phyloP scores from a whole-genome alignment of 2,888 invertebrate genomes.

The Rhagophthalmus giganteus region DNA sequence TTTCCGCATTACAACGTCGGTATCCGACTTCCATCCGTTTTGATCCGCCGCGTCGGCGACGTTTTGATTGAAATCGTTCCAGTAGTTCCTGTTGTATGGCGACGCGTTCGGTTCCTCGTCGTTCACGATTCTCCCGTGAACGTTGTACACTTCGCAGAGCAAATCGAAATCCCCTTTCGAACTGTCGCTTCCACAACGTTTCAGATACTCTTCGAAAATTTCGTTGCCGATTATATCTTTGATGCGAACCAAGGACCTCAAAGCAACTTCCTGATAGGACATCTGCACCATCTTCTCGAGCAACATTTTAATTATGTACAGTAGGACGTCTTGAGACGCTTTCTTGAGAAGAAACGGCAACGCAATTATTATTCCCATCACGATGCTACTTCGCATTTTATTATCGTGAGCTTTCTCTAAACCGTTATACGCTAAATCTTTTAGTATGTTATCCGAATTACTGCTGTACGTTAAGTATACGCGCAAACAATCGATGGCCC shows the following conservation, averaged over 20 bases:
- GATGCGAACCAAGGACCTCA: conserved; percentile 71
- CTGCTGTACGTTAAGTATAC: conserved; percentile 72
- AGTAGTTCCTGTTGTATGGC: conserved; percentile 21
- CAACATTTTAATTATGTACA: conserved; percentile 51
- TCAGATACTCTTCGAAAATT: conserved; percentile 62
- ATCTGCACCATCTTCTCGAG: conserved; percentile 56
- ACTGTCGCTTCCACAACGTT: conserved; percentile 49
- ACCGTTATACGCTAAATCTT: conserved; percentile 67
- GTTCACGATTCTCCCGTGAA: conserved; percentile 35
- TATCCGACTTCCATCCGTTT: conserved; percentile 30
- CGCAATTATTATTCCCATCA: conserved; percentile 68
- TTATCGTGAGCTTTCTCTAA: conserved; percentile 63
- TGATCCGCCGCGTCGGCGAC: conserved; percentile 22
- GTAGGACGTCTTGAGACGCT: conserved; percentile 56
- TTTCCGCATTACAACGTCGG: conserved; percentile 27
- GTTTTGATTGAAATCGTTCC: conserved; percentile 34
- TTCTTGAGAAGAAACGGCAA: conserved; percentile 65
- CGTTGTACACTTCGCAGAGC: conserved; percentile 64
- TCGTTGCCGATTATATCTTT: conserved; percentile 68
- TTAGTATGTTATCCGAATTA: conserved; percentile 68
- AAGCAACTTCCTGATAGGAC: conserved; percentile 64
- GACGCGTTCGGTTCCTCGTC: conserved; percentile 20
- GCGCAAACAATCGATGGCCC: conserved; percentile 74
- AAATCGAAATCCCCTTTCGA: conserved; percentile 62
- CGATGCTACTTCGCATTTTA: conserved; percentile 60